Evolutionary conservation across 2,888 invertebrate genomes (phyloP).

Genomic region (Neoitamus cyanurus): DNA sequence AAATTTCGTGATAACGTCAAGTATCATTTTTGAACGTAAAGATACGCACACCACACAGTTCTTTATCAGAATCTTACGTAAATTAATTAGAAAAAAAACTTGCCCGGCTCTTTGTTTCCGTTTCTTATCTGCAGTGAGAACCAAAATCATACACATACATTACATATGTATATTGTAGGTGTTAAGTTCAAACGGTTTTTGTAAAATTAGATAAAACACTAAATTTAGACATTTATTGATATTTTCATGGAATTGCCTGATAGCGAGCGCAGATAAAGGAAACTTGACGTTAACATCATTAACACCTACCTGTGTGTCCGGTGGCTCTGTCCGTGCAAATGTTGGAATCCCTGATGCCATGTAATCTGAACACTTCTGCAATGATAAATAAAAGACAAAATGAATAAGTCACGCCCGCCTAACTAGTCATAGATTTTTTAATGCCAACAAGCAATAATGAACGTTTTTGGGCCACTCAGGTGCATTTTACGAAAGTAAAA

Average conservation of each 20-base stretch:
- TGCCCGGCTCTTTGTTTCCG: neutral
- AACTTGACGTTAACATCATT: neutral
- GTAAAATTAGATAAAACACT: neutral
- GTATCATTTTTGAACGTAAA: neutral
- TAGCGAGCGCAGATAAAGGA: neutral
- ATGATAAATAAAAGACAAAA: slow-evolving; percentile 27
- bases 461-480: neutral
- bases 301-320: slow-evolving; percentile 83
- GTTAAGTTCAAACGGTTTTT: neutral
- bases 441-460: neutral
- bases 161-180: neutral
- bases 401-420: slow-evolving; percentile 48
- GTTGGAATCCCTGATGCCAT: slow-evolving; percentile 88
- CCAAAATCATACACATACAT: neutral
- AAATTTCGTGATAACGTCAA: neutral
- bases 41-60: neutral
- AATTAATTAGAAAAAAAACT: neutral
- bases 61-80: neutral
- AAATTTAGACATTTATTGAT: slow-evolving; percentile 30
- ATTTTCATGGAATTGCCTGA: neutral
- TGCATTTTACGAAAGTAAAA: neutral
- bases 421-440: neutral
- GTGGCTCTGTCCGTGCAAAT: slow-evolving; percentile 93
- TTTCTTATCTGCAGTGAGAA: neutral
- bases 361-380: slow-evolving; percentile 94